phyloP scores from a whole-genome alignment of 2,797 vertebrate species.

The Margarornis squamiger region DNA sequence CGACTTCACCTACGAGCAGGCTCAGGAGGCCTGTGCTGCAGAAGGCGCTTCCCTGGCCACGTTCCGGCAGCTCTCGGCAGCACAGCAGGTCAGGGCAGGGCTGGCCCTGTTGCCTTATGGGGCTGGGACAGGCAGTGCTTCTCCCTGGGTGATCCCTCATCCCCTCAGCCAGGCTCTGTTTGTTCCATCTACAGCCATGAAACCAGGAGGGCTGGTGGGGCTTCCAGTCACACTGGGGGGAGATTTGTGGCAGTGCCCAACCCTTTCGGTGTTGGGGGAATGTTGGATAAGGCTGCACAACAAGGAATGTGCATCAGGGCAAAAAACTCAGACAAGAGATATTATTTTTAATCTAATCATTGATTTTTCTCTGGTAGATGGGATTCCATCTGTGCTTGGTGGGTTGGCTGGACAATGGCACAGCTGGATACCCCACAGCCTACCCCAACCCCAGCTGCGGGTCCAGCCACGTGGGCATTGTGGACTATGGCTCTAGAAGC shows the following conservation, averaged over 20 bases:
- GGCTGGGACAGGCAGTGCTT: neutral
- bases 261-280: neutral
- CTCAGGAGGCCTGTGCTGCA: conserved; percentile 78
- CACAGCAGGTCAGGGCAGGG: conserved; percentile 85
- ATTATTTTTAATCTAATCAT: neutral
- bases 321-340: neutral
- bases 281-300: neutral
- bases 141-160: neutral
- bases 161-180: neutral
- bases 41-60: conserved; percentile 85
- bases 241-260: neutral
- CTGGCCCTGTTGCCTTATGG: accelerated
- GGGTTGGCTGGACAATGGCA: conserved; percentile 88
- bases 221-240: neutral
- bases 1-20: conserved; percentile 84
- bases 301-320: neutral
- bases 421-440: conserved; percentile 86
- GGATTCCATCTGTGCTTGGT: conserved; percentile 90
- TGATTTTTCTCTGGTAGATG: conserved; percentile 73
- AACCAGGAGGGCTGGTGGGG: neutral
- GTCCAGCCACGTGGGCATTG: conserved; percentile 82
- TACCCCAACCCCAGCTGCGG: conserved; percentile 86
- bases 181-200: neutral
- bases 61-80: conserved; percentile 86
- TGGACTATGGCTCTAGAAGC: conserved; percentile 82